Evolutionary conservation across 2,797 vertebrate genomes (phyloP), one percentile per base, ranked within the genome.

Genomic region (Otolemur crassicaudatus): DNA sequence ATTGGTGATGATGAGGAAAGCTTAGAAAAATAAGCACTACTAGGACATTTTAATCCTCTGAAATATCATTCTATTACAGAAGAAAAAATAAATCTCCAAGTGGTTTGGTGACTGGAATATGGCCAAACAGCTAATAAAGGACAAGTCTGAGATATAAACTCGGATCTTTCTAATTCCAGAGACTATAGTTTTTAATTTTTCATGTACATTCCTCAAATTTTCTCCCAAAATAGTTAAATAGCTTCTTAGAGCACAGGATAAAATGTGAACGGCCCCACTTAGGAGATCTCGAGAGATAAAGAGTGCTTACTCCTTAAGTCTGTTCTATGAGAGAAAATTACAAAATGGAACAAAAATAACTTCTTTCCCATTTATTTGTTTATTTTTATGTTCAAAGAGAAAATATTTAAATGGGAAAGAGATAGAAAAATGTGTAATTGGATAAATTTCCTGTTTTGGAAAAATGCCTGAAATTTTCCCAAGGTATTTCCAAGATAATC

Each of bases 341-440:
- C 0, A 77, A 81, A 88, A n/a, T 23, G 72, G 69, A 67, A 75
- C 11, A 84, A 65, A 82, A 80, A 31, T 43, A 65, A 4, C 5
- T 14, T 56, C n/a, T 80, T 81, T 37, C 17, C 63, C 11, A 27
- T 6, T 65, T 63, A 34, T 31, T 70, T 85, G 8, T 7, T 43
- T 73, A 27, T 49, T 85, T 96, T 82, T 79, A 65, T 70, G 91
- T 94, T 65, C 87, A 92, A 91, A 67, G 22, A 82, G 10, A 56
- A 37, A 94, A 86, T 61, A 40, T 23, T 67, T n/a, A 76, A 20
- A 72, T 87, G 9, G 10, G 10, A 37, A 34, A 86, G 2, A 75
- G 11, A 82, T 83, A 75, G 25, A 10, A 86, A 10, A 92, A 53
- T 25, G 56, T 88, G 20, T 79, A 97, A 89, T 16, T 53, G 84